Base-by-base conservation (phyloP, 2,113 vertebrate species). In the Gobio gobio region DNA sequence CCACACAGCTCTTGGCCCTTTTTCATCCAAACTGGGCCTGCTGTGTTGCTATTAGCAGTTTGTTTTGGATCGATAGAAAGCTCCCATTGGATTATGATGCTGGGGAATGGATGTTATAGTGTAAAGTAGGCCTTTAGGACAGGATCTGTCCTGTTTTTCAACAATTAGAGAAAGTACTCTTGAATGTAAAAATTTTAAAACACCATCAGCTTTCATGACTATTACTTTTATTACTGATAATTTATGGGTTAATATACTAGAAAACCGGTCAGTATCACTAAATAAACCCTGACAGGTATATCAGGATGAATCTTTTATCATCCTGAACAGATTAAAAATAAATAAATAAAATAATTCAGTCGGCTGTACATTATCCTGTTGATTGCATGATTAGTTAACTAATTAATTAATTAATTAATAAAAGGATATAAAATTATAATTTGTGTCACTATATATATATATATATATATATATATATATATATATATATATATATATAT, bases 11-110 rank as follows among this genome's bases (percentile, higher is more conserved):
- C 87, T 88, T 88, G 59, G 83, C 83, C 47, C 66, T 82, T 84
- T 87, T 91, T 89, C 78, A 91, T 90, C 84, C 81, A 89, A 89
- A 91, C 88, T 81, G 45, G 78, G 73, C 74, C 85, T 9, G 10
- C 70, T 89, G 88, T 86, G 68, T 88, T 85, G 87, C 88, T 90
- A 86, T 88, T 89, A 92, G 89, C 80, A 90, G 86, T 91, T 91
- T 90, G 88, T 91, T 91, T 91, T 85, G 82, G 86, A 90, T 89
- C 80, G 85, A 89, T 86, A 80, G 56, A 83, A 78, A 82, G 85
- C 81, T 86, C 83, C 85, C 77, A 49, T 70, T 47, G 63, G 76
- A 77, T 59, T 82, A 66, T 36, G 22, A 76, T 77, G 76, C 76
- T 58, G n/a, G 29, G 40, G 75, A 84, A 82, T 64, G 76, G 36